Base-by-base conservation (phyloP, 2,888 invertebrate genomes). In the Chrysomela aeneicollis region DNA sequence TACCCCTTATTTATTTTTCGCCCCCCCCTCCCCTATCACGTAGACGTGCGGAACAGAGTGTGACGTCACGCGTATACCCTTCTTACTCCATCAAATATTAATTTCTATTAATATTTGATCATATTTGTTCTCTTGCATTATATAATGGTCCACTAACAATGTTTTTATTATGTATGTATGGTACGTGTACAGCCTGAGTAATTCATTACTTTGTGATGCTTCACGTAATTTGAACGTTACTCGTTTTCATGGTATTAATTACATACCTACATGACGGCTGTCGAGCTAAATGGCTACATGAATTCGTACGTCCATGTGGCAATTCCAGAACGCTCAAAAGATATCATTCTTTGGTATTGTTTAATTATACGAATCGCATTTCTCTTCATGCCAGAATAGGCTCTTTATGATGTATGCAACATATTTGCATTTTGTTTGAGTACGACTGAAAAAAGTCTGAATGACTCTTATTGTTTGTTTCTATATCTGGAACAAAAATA, bases 121-220 rank as follows among this genome's bases (percentile, higher is more conserved):
- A 73, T 79, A 79, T 79, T 79, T 79, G 79, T 78, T 76, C 73
- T 68, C 70, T 66, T 78, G 76, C 77, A 78, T 78, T 74, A 78
- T 79, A 74, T 73, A 78, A 73, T 63, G 69, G 74, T 71, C 75
- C 79, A 75, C 77, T 79, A 79, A 79, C 78, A 78, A 76, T 76
- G 77, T 78, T 76, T 79, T 76, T 75, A 78, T 78, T 77, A 78
- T 78, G 76, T 71, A 78, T 76, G 73, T 64, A 73, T 73, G 61
- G 70, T 74, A 73, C 75, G 73, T 75, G 74, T 74, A 70, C 69
- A 61, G 64, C 64, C 71, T 76, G 72, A 75, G 68, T 76, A 73
- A 76, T 76, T 76, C 76, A 76, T 72, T 67, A 69, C 26, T 26
- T 26, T 26, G 26, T 26, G 26, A 26, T 26, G 26, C 61, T 72